Percentiles rank a stretch among this genome's conserved stretches.
Evolutionary conservation across 2,797 vertebrate species (phyloP).

Genomic region (Aeoliscus strigatus): DNA sequence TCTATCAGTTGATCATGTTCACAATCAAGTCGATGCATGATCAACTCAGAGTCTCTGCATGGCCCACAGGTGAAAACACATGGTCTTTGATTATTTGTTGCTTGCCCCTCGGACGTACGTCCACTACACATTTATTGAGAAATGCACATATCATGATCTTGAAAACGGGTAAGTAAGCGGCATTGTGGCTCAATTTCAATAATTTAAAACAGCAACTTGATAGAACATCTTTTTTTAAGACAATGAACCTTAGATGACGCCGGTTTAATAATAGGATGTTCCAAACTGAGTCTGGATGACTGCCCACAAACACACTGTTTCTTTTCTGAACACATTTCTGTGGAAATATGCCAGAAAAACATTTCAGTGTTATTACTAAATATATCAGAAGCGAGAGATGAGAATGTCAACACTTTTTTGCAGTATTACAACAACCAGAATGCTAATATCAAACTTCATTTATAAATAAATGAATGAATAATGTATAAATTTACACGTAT

Average conservation of each 20-base stretch:
- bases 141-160: no score
- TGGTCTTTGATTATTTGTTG: no score
- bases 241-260: not conserved
- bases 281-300: constrained; percentile 16
- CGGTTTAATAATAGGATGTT: constrained; percentile 40
- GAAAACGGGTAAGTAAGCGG: no score
- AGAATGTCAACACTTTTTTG: constrained; percentile 14
- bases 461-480: not conserved
- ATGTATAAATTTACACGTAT: no score
- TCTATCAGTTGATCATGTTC: no score
- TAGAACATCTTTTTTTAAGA: constrained; percentile 4
- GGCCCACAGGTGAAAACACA: no score
- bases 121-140: no score
- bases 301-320: constrained; percentile 9
- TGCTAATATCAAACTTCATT: not conserved
- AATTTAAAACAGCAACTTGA: not conserved
- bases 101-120: no score
- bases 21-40: no score
- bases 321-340: constrained; percentile 43
- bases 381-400: constrained; percentile 6
- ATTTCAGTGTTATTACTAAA: constrained; percentile 18
- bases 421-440: constrained; percentile 6
- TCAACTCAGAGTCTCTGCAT: no score
- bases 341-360: constrained; percentile 26
- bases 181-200: no score